Percentiles rank a stretch among this genome's conserved stretches.
phyloP scores from a whole-genome alignment of 2,113 vertebrate genomes.

The Eurypyga helias region DNA sequence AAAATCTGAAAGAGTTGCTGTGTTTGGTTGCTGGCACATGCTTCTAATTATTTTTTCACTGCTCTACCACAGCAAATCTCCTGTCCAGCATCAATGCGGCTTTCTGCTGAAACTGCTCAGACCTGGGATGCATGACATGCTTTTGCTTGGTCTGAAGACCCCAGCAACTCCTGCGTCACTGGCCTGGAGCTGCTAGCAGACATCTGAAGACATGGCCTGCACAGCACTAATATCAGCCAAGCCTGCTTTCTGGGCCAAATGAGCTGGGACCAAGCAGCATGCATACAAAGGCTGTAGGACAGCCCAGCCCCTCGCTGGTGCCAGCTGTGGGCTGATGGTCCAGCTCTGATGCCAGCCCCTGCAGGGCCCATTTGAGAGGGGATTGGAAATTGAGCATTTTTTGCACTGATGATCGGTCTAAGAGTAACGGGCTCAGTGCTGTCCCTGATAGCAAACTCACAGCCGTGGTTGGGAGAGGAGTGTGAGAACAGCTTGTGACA shows the following conservation, averaged over 20 bases:
- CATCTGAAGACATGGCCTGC: not conserved
- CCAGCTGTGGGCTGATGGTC: not conserved
- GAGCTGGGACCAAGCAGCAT: not conserved
- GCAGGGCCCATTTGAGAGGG: fast-evolving
- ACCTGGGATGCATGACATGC: not conserved
- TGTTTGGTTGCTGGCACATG: not conserved
- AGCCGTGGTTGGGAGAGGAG: fast-evolving
- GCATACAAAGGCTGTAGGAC: not conserved
- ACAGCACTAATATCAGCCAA: not conserved
- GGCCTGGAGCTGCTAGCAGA: not conserved
- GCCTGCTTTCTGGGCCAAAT: not conserved
- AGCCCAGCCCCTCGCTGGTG: not conserved
- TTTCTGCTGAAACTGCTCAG: slow-evolving; percentile 6
- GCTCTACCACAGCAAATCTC: slow-evolving; percentile 18
- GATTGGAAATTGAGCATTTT: fast-evolving
- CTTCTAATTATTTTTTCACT: slow-evolving; percentile 39
- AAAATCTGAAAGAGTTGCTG: not conserved
- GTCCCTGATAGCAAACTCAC: not conserved
- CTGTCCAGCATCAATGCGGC: not conserved
- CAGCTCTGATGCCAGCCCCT: not conserved
- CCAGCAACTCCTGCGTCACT: not conserved
- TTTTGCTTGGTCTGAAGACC: not conserved
- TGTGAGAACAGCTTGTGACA: not conserved
- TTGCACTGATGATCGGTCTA: fast-evolving
- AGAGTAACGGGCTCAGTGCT: fast-evolving